Base-by-base conservation (phyloP, 2,113 vertebrate species). In the Myotis lucifugus region DNA sequence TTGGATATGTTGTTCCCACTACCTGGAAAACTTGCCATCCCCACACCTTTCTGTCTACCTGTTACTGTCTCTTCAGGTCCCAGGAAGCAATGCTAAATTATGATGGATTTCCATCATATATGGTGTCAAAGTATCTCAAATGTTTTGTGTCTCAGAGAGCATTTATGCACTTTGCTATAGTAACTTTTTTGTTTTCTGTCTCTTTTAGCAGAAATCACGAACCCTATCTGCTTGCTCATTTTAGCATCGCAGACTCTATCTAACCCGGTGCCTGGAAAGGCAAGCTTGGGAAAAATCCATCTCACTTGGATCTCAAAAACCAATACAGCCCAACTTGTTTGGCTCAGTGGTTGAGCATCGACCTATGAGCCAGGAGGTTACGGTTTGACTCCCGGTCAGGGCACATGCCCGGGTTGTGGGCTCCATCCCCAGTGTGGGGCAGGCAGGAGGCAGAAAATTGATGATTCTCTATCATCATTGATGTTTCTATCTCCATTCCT, bases 131-230 rank as follows among this genome's bases (percentile, higher is more conserved):
- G 54, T 27, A 79, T 78, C 73, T 48, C 46, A 12, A 73, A 59
- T 34, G 46, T 48, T 52, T 74, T 79, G 14, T 78, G 48, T 78
- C 29, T 84, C 61, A 87, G 54, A 82, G 23, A 93, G 5, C 32
- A 70, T 32, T 69, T 67, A 56, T 1, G 70, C 21, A 15, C 23
- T 81, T 88, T 93, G 11, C 27, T 64, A 3, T 81, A 59, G 25
- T 29, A 52, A 90, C 23, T 82, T 77, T 78, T 85, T 27, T 27
- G 17, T 76, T 69, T 94, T 77, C 64, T 72, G 8, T 79, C 17
- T 93, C 67, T 89, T 88, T 91, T 88, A 95, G 79, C 32, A 85
- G 34, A 88, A 70, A 76, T 27, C 32, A 72, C 1, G 8, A 79
- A 32, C 5, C 13, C 37, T 66, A 5, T 46, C 32, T 19, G 1